Evolutionary conservation across 2,888 invertebrate genomes (phyloP), one percentile per base, ranked within the genome.

Genomic region (Dryomyza anilis): DNA sequence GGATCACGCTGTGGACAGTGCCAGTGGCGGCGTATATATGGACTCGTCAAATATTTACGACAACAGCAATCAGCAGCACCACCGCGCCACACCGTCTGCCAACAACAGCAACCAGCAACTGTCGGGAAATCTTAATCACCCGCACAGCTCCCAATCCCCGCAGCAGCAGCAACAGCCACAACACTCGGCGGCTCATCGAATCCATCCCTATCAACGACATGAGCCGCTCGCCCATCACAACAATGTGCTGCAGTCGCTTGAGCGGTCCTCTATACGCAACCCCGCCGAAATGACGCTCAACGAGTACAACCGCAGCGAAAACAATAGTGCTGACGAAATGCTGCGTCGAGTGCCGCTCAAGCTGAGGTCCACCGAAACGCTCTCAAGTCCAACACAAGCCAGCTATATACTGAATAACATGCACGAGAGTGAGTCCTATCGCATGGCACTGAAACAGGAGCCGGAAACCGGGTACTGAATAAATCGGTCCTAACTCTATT

Each of bases 391-490:
- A 8, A 64, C 73, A 64, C 72, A 71, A 55, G 65, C 60, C 19
- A 58, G 50, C 52, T 80, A 76, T 64, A 75, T 76, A 71, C 70
- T 80, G 61, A 74, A 75, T 71, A 62, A 63, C 21, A 72, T 77
- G 46, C 71, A 74, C 39, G 76, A 76, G 52, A 69, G 60, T n/a
- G 82, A 83, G 59, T 73, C 74, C 45, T 82, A 81, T 74, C 81
- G 82, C 57, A 76, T 83, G 76, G 78, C 81, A 57, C 70, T 83
- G 39, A 83, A 83, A 73, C 82, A 83, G 71, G 83, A 83, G 71
- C 83, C 83, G 39, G 83, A 83, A 74, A 79, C 78, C 66, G 82
- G 83, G 63, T 83, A 82, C 73, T 83, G 71, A 71, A 27, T 25
- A 29, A n/a, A 2, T 30, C 43, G 14, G 16, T 14, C n/a, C n/a